A percentile compares a stretch with the other conserved stretches of the same genome.
phyloP scores from a whole-genome alignment of 2,888 invertebrate genomes.

The Apamea epomidion region DNA sequence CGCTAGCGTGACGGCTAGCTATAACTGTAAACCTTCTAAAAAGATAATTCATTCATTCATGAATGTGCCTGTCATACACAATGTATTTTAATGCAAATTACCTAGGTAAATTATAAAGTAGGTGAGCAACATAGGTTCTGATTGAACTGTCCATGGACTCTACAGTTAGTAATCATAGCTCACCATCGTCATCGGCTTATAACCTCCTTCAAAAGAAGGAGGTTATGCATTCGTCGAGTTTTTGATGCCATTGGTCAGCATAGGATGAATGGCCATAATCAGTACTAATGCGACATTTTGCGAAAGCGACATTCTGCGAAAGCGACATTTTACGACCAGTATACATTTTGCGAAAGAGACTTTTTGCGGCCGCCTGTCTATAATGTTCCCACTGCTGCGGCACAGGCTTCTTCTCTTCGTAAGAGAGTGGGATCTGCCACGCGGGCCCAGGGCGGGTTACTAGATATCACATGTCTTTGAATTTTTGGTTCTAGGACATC shows the following conservation, averaged over 20 bases:
- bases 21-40: not conserved
- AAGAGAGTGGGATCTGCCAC: no score
- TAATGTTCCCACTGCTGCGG: no score
- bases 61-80: not conserved
- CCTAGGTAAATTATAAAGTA: not conserved
- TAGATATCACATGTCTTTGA: no score
- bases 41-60: slow-evolving; percentile 1
- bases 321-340: no score
- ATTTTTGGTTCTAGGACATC: no score
- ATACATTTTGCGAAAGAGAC: no score
- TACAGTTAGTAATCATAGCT: not conserved
- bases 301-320: no score
- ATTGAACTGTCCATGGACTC: not conserved
- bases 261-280: no score
- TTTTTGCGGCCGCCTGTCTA: no score
- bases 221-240: not conserved
- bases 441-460: no score
- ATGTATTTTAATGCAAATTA: not conserved
- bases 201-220: not conserved
- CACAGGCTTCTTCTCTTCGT: no score
- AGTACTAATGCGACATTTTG: no score
- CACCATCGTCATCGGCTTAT: not conserved
- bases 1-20: not conserved
- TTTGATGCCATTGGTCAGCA: not conserved
- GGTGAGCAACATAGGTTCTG: not conserved